A percentile compares a stretch with the other conserved stretches of the same genome.
These are phyloP conservation scores for Albula glossodonta DNA, from an alignment of 2,113 vertebrate genomes.

Conservation along the genomic window DNA sequence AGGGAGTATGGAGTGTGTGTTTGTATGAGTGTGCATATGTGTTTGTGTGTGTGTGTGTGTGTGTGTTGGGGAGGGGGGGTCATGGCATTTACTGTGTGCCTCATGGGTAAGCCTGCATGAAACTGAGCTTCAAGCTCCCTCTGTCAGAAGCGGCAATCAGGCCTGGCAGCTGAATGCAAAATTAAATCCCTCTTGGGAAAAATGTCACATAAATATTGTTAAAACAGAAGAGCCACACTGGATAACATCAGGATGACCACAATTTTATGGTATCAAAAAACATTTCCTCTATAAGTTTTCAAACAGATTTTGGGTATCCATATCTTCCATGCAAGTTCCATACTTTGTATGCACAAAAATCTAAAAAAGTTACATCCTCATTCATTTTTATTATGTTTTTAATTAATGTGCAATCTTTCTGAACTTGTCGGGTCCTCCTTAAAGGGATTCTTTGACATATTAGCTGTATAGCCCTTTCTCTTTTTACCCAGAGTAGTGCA, in stretches of 20 bases:
- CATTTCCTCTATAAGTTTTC: no score
- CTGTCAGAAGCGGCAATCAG: background rate
- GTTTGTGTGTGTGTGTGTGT: no score
- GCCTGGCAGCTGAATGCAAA: conserved; percentile 7
- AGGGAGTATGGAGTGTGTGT: background rate
- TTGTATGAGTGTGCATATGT: background rate
- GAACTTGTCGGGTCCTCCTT: background rate
- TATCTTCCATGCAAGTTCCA: background rate
- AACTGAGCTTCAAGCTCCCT: conserved; percentile 16
- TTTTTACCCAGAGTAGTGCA: no score
- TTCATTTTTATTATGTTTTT: background rate
- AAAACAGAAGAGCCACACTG: conserved; percentile 8
- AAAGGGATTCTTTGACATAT: no score
- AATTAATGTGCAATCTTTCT: background rate
- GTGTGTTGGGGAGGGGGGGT: conserved; percentile 29
- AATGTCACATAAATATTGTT: background rate
- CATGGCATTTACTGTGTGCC: conserved; percentile 26
- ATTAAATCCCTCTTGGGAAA: background rate
- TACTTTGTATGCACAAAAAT: no score
- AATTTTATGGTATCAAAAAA: background rate
- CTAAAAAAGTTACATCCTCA: no score
- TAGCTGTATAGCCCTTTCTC: no score
- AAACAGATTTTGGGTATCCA: background rate
- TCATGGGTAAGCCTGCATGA: conserved; percentile 32
- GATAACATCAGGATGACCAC: background rate